Percentiles rank a stretch among this genome's conserved stretches.
Evolutionary conservation across 64 coral and sea anemone genomes (phyloP).

Genomic region (Pocillopora damicornis): DNA sequence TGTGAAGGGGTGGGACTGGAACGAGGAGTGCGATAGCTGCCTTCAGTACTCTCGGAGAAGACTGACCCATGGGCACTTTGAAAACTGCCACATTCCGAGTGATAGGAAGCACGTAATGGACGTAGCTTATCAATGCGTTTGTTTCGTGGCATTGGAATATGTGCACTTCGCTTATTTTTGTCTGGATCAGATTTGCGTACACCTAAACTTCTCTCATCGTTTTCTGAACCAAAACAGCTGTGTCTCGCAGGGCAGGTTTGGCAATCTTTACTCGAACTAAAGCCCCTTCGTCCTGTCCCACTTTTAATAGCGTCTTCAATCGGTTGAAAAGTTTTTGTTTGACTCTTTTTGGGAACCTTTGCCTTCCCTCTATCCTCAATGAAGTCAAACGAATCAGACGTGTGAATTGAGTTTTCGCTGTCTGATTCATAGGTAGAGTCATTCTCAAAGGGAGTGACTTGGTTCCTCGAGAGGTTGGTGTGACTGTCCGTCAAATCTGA

Average conservation of each 20-base stretch:
- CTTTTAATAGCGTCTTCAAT: neutral
- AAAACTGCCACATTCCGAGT: neutral
- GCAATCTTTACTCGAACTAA: neutral
- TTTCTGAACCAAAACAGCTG: neutral
- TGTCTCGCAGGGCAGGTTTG: neutral
- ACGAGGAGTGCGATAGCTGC: neutral
- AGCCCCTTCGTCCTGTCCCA: neutral
- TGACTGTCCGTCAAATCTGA: neutral
- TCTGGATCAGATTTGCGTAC: neutral
- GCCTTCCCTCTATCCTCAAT: conserved; percentile 16
- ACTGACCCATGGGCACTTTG: neutral
- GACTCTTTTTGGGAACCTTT: neutral
- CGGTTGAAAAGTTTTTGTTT: neutral
- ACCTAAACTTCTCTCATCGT: too few relatives aligned
- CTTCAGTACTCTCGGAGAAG: neutral
- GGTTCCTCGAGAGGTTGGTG: neutral
- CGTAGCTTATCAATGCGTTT: conserved; percentile 1
- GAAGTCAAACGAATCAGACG: conserved; percentile 48
- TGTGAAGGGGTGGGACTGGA: neutral
- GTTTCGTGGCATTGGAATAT: neutral
- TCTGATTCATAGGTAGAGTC: conserved; percentile 8
- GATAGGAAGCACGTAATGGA: neutral
- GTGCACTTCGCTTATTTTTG: neutral
- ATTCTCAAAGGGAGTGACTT: conserved; percentile 49
- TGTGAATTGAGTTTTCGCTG: neutral